Percentiles rank a stretch among this genome's conserved stretches.
These are phyloP conservation scores for Sceliomorpha sp. DNA, from an alignment of 2,888 invertebrate genomes.

Conservation along the genomic window DNA sequence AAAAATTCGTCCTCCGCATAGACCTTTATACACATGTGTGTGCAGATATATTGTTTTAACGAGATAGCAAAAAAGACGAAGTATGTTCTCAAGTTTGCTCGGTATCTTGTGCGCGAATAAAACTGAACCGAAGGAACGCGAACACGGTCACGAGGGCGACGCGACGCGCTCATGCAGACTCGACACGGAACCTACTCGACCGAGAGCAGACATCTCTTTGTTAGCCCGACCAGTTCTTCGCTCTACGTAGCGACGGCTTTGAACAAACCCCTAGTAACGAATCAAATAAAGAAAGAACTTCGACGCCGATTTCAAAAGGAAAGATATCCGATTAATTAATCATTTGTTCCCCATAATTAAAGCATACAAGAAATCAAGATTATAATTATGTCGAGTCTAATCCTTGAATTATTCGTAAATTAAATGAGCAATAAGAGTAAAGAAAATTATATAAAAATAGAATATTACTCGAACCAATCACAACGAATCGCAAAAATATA, in stretches of 20 bases:
- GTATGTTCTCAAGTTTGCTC: slow-evolving; percentile 25
- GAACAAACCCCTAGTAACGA: slow-evolving; percentile 22
- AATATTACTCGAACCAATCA: too few species aligned
- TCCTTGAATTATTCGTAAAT: too few species aligned
- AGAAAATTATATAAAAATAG: too few species aligned
- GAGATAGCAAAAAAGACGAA: slow-evolving; percentile 13
- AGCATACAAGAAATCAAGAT: too few species aligned
- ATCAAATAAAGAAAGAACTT: slow-evolving; percentile 2
- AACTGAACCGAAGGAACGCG: slow-evolving; percentile 39
- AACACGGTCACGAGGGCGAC: slow-evolving; percentile 67
- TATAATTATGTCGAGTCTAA: too few species aligned
- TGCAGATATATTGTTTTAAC: neutral
- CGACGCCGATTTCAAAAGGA: too few species aligned
- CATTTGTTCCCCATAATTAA: too few species aligned
- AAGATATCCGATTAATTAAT: too few species aligned
- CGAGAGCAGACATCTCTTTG: slow-evolving; percentile 76
- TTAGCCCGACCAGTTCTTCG: slow-evolving; percentile 74
- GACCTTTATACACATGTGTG: too few species aligned
- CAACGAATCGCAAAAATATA: too few species aligned
- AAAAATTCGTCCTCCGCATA: too few species aligned
- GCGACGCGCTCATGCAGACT: slow-evolving; percentile 63
- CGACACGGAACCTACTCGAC: slow-evolving; percentile 64
- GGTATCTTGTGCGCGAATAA: slow-evolving; percentile 53
- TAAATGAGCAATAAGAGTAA: too few species aligned
- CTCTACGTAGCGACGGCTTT: slow-evolving; percentile 29